These are phyloP conservation scores for Drosophila setifemur DNA, from an alignment of 1,140 invertebrate species.

Conservation along the genomic window DNA sequence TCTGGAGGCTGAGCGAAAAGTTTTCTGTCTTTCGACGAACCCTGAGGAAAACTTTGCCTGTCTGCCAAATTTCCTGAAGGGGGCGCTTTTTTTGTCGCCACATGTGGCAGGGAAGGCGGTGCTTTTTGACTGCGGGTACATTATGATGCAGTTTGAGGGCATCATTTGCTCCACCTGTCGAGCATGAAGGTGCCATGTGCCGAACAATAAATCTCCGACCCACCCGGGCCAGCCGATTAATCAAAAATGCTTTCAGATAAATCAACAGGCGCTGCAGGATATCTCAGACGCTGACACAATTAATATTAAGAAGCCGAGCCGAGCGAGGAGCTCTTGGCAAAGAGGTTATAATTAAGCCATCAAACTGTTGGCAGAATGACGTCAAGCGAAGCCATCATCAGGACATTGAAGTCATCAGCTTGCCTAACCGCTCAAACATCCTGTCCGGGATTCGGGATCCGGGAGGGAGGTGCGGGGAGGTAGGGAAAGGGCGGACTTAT, in stretches of 20 bases:
- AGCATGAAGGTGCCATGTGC: constrained; percentile 20
- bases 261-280: constrained; percentile 17
- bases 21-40: constrained; percentile 29
- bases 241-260: constrained; percentile 54
- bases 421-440: constrained; percentile 15
- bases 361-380: constrained; percentile 56
- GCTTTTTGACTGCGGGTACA: background rate
- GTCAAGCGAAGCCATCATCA: constrained; percentile 28
- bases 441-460: background rate
- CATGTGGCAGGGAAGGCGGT: background rate
- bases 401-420: constrained; percentile 20
- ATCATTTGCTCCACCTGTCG: constrained; percentile 48
- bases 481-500: constrained; percentile 41
- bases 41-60: constrained; percentile 50
- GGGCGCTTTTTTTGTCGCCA: constrained; percentile 29
- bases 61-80: constrained; percentile 47
- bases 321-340: constrained; percentile 19
- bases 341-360: constrained; percentile 64
- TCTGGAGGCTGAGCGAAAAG: constrained; percentile 51
- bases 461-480: background rate
- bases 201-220: constrained; percentile 59
- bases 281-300: constrained; percentile 27
- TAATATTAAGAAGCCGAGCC: constrained; percentile 29
- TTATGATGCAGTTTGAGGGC: constrained; percentile 44
- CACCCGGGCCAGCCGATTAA: constrained; percentile 46